Conservation (phyloP, 2,113 vertebrate genomes). For the Aegotheles bennettii region DNA sequence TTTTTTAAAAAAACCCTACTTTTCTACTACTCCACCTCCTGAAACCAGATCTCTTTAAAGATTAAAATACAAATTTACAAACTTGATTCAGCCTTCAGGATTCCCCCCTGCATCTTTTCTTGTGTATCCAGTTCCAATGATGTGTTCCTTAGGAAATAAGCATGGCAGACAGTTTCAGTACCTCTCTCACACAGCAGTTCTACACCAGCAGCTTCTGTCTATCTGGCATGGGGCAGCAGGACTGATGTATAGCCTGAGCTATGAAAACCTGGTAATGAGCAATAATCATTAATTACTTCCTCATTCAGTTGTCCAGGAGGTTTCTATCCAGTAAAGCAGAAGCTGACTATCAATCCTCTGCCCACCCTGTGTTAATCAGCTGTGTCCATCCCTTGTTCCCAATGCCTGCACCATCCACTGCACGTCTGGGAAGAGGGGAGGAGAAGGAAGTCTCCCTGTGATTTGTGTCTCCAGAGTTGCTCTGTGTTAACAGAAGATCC, state of each 20-base stretch:
- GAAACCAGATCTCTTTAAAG: neutral
- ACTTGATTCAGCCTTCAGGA: neutral
- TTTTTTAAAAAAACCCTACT: neutral
- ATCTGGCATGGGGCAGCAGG: neutral
- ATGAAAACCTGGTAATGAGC: neutral
- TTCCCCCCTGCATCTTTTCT: neutral
- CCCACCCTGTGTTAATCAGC: neutral
- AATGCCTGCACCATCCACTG: neutral
- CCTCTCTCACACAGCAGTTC: neutral
- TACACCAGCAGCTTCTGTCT: neutral
- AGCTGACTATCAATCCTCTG: neutral
- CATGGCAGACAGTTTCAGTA: rapidly evolving
- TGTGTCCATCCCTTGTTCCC: neutral
- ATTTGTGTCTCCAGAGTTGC: neutral
- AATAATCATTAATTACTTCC: neutral
- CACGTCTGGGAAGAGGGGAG: neutral
- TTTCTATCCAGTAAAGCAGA: neutral
- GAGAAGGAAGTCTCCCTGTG: neutral
- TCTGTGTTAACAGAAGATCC: neutral
- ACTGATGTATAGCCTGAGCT: neutral
- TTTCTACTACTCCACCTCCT: neutral
- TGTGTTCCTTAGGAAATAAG: neutral
- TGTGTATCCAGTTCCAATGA: neutral
- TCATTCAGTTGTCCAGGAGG: neutral
- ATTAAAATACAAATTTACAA: neutral